Conservation (phyloP, 2,797 vertebrate species). For the Gymnothorax javanicus region DNA sequence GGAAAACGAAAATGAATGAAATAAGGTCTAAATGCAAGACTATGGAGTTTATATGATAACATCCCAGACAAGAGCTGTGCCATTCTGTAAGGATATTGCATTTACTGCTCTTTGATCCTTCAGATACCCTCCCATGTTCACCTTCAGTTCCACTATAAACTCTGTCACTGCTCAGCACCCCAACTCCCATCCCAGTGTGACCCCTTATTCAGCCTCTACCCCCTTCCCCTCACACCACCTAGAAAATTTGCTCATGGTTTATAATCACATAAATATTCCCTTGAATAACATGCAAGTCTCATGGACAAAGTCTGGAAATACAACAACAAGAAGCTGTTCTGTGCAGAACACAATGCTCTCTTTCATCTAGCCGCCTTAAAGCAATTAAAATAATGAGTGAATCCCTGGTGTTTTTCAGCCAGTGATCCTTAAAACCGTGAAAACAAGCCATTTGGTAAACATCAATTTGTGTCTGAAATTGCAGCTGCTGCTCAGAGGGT, state of each 20-base stretch:
- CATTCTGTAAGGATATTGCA: not conserved
- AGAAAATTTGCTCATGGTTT: not conserved
- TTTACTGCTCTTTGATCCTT: too few species aligned
- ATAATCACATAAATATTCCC: too few species aligned
- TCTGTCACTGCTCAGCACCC: too few species aligned
- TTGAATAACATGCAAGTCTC: not conserved
- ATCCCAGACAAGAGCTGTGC: not conserved
- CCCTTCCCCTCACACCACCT: not conserved
- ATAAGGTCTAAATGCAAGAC: not conserved
- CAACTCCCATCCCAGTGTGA: too few species aligned
- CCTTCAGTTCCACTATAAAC: too few species aligned
- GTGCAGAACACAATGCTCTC: not conserved
- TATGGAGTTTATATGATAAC: not conserved
- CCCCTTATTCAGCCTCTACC: not conserved
- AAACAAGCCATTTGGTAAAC: not conserved
- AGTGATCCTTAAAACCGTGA: not conserved
- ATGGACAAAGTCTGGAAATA: not conserved
- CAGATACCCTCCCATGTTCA: too few species aligned
- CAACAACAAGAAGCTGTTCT: not conserved
- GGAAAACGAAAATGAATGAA: not conserved
- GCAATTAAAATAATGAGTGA: not conserved
- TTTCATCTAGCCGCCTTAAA: not conserved
- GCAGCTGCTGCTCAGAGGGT: not conserved
- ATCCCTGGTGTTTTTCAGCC: not conserved
- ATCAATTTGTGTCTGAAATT: not conserved